Conservation (phyloP, 1,140 invertebrate genomes). For the Papilio aristodemus region DNA sequence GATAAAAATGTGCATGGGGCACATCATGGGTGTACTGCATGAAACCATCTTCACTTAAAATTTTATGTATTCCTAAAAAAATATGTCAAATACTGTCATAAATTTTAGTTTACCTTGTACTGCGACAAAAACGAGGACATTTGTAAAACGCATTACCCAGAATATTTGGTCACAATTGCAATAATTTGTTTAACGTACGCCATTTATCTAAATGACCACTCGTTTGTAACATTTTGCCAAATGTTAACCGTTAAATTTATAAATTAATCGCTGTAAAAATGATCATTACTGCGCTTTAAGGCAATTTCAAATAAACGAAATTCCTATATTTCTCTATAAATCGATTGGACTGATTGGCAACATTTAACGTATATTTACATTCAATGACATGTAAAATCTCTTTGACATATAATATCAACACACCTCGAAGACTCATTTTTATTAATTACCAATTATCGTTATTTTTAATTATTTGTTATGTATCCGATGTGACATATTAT, state of each 20-base stretch:
- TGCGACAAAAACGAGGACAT: constrained; percentile 31
- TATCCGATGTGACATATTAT: no score
- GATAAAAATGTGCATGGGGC: no score
- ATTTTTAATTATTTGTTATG: no score
- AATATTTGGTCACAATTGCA: constrained; percentile 35
- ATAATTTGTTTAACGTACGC: constrained; percentile 34
- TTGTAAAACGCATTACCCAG: constrained; percentile 32
- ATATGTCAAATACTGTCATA: neutral
- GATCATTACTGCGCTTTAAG: constrained; percentile 31
- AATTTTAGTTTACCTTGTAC: constrained; percentile 30
- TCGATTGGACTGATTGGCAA: neutral
- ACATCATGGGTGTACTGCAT: no score
- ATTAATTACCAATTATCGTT: no score
- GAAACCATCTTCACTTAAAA: neutral
- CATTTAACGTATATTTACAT: neutral
- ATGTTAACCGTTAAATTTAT: constrained; percentile 32
- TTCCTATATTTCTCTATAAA: constrained; percentile 2
- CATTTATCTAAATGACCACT: constrained; percentile 35
- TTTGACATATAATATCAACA: neutral
- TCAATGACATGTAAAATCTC: neutral
- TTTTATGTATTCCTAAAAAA: constrained; percentile 15
- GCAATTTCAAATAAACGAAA: constrained; percentile 26
- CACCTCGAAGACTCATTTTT: no score
- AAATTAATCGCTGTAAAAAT: constrained; percentile 34
- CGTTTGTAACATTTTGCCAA: constrained; percentile 35